phyloP scores from a whole-genome alignment of 2,113 vertebrate species.

The Eubucco bourcierii region DNA sequence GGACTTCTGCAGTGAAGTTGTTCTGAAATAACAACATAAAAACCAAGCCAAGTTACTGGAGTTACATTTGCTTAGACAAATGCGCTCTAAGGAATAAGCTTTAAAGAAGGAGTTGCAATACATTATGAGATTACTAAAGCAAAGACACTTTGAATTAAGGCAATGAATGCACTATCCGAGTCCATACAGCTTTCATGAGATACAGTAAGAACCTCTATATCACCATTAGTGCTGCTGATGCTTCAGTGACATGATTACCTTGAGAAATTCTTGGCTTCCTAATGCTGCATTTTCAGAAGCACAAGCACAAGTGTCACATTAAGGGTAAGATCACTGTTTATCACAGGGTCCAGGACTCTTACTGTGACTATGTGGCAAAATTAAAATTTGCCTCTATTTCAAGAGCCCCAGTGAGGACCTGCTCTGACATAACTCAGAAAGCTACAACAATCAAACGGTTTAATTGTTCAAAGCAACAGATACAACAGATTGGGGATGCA shows the following conservation, averaged over 20 bases:
- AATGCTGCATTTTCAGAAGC: background rate
- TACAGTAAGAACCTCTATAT: background rate
- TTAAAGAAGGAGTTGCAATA: background rate
- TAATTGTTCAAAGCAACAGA: no score
- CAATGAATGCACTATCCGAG: background rate
- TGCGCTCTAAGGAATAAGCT: background rate
- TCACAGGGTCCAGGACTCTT: no score
- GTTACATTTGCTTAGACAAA: background rate
- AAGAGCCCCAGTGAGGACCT: no score
- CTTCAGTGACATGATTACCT: background rate
- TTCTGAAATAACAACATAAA: slow-evolving; percentile 72
- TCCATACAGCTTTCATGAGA: background rate
- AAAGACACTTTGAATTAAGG: background rate
- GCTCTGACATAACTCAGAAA: no score
- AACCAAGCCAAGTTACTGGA: background rate
- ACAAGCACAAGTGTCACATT: background rate
- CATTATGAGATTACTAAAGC: background rate
- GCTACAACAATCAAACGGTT: no score
- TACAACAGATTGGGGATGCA: no score
- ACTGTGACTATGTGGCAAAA: no score
- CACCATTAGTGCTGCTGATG: background rate
- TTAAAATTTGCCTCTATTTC: no score
- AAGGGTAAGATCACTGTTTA: no score
- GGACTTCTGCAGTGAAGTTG: slow-evolving; percentile 72
- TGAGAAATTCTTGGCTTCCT: background rate